Evolutionary conservation across 2,113 vertebrate genomes (phyloP), one percentile per base, ranked within the genome.

Genomic region (Psophia crepitans): DNA sequence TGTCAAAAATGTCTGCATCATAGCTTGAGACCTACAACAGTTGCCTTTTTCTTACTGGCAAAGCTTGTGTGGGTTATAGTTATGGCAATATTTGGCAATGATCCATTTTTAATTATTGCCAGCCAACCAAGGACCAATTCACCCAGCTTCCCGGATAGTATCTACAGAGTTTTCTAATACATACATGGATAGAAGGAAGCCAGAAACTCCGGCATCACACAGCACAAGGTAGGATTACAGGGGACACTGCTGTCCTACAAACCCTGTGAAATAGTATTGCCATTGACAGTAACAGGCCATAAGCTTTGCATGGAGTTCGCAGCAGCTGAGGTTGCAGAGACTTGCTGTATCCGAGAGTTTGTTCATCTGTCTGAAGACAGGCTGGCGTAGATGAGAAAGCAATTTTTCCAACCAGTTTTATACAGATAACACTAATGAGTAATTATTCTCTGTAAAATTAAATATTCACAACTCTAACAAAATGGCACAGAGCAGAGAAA

Each of bases 111-210:
- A 56, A 83, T 56, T 83, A 24, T 60, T 35, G 6, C 20, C 7
- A 70, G 23, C 6, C 49, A 78, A 60, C 9, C 11, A 51, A 75
- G 5, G 8, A 51, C 12, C 14, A 82, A 37, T 74, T 74, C 6
- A 64, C 30, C 6, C 17, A 43, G 23, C 20, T 63, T 76, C 39
- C 41, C 5, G n/a, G 33, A 10, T 7, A 58, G 6, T 19, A 41
- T 21, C 24, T n/a, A 14, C 12, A 27, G 3, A 20, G 69, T 70
- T 88, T 74, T 22, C 48, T 28, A 41, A 5, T 17, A 41, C 8
- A 39, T 5, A n/a, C 6, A 12, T 1, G 0, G 37, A 32, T 6
- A 27, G 54, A 85, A 81, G 18, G 13, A 79, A 41, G 2, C 1
- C 5, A 44, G 23, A 64, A 78, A 54, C 4, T 33, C 27, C 12